Percentiles rank a stretch among this genome's conserved stretches.
These are phyloP conservation scores for Delia radicum DNA, from an alignment of 1,140 invertebrate genomes.

Conservation along the genomic window DNA sequence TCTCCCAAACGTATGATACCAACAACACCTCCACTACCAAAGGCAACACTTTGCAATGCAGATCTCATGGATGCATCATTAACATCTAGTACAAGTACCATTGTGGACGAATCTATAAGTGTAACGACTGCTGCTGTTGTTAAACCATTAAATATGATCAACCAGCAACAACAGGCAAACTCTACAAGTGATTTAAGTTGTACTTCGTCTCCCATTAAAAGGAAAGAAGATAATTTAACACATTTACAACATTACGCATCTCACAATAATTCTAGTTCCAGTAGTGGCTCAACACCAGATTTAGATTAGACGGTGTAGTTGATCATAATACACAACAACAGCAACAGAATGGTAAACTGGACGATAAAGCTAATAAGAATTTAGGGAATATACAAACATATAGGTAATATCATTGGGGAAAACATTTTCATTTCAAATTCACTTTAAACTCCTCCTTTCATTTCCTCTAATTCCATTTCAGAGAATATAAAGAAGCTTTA, in stretches of 20 bases:
- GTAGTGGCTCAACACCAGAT: constrained; percentile 54
- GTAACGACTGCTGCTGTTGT: constrained; percentile 32
- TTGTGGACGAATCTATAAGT: constrained; percentile 50
- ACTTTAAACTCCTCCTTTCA: too few relatives aligned
- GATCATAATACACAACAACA: constrained; percentile 39
- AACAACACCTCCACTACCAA: constrained; percentile 29
- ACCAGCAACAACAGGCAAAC: too few relatives aligned
- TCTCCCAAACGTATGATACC: constrained; percentile 26
- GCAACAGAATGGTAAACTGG: constrained; percentile 39
- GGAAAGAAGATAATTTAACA: constrained; percentile 8
- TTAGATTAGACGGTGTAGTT: constrained; percentile 53
- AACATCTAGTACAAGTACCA: constrained; percentile 50
- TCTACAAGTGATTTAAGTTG: background rate
- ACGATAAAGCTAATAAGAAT: constrained; percentile 69
- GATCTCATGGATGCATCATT: constrained; percentile 50
- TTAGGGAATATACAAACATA: constrained; percentile 80
- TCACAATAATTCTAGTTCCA: constrained; percentile 50
- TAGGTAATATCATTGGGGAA: constrained; percentile 61
- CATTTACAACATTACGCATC: constrained; percentile 23
- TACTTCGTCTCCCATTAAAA: constrained; percentile 21
- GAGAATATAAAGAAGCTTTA: constrained; percentile 86
- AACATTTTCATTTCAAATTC: background rate
- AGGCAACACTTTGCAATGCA: constrained; percentile 28
- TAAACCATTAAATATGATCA: constrained; percentile 18
- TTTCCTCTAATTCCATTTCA: constrained; percentile 57